Conservation (phyloP, 2,888 invertebrate species). For the Theristus sp. region DNA sequence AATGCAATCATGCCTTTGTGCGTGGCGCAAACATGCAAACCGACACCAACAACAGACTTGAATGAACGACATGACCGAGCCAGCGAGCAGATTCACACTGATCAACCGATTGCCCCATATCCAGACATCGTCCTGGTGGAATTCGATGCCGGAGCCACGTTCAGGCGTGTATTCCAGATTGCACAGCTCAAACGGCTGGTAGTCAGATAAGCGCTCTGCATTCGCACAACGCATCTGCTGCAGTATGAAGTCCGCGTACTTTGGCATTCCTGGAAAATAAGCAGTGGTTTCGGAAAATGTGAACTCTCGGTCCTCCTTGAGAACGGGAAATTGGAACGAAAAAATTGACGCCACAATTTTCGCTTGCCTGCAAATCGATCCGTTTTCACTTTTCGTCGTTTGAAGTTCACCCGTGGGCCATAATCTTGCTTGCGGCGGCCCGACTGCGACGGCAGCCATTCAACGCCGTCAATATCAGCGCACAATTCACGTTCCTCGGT, state of each 20-base stretch:
- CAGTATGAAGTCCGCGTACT: constrained; percentile 40
- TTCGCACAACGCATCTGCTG: constrained; percentile 14
- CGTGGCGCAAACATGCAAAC: background rate
- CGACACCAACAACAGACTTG: background rate
- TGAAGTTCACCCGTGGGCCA: constrained; percentile 96
- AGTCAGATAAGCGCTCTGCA: constrained; percentile 13
- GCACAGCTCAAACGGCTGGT: constrained; percentile 58
- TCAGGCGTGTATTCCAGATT: constrained; percentile 9
- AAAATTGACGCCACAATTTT: no score
- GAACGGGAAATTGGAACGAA: no score
- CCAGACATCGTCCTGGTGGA: constrained; percentile 97
- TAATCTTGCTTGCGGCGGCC: constrained; percentile 91
- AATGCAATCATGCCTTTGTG: no score
- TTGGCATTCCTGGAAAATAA: constrained; percentile 59
- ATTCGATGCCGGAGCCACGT: constrained; percentile 63
- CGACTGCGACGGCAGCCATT: constrained; percentile 76
- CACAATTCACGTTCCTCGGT: constrained; percentile 50
- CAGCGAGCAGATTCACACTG: constrained; percentile 64
- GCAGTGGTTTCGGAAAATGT: no score
- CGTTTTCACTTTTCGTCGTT: constrained; percentile 58
- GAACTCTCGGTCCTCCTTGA: no score
- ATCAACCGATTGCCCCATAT: constrained; percentile 95
- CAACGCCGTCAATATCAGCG: constrained; percentile 50
- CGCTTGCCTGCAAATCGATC: constrained; percentile 49
- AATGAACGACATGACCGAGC: constrained; percentile 46